Evolutionary conservation across 2,113 vertebrate genomes (phyloP).

Genomic region (Ivindomyrus marchei): DNA sequence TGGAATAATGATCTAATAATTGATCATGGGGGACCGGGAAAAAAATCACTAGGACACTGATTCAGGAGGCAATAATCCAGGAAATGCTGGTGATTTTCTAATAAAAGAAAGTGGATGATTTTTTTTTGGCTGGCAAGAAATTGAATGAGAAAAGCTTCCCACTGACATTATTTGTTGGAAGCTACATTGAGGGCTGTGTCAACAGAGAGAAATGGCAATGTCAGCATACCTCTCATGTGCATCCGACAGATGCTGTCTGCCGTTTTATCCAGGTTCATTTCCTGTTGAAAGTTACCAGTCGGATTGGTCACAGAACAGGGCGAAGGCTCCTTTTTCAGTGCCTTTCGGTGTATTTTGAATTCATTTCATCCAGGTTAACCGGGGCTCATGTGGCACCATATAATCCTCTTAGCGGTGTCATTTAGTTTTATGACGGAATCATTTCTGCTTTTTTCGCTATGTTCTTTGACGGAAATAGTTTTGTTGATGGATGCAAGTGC

Average conservation of each 20-base stretch:
- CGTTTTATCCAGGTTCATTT: background rate
- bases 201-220: background rate
- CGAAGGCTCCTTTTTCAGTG: background rate
- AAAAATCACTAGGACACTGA: background rate
- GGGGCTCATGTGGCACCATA: background rate
- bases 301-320: background rate
- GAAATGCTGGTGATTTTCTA: background rate
- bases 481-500: background rate
- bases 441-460: background rate
- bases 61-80: background rate
- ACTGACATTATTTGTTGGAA: background rate
- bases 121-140: background rate
- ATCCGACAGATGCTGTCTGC: background rate
- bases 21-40: background rate
- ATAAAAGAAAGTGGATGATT: background rate
- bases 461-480: background rate
- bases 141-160: background rate
- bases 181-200: background rate
- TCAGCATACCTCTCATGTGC: background rate
- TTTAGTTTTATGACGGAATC: slow-evolving; percentile 3
- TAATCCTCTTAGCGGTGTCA: background rate
- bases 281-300: background rate
- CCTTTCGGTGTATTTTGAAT: background rate
- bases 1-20: background rate
- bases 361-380: background rate